Percentiles rank a stretch among this genome's conserved stretches.
Evolutionary conservation across 1,140 invertebrate genomes (phyloP).

Genomic region (Ceratosolen solmsi): DNA sequence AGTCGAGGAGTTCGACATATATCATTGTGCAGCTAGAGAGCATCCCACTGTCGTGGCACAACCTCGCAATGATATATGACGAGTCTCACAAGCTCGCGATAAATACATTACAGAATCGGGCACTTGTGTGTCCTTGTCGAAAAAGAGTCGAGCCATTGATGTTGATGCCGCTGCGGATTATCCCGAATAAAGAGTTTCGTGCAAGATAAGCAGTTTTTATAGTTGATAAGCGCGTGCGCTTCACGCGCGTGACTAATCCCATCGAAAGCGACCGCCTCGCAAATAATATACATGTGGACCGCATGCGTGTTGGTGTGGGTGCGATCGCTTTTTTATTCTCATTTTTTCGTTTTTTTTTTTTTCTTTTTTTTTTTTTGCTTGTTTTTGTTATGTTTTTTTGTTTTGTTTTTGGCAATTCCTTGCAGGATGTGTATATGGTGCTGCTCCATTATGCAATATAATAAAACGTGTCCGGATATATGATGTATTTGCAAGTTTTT

Average conservation of each 20-base stretch:
- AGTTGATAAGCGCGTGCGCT: constrained; percentile 59
- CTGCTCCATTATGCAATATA: too few species aligned
- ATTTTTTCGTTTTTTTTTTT: too few species aligned
- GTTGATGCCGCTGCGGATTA: constrained; percentile 54
- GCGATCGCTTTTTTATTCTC: background rate
- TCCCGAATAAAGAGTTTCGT: constrained; percentile 58
- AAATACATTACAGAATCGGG: background rate
- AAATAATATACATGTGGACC: constrained; percentile 15
- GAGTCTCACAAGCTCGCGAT: background rate
- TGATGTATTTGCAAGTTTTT: too few species aligned
- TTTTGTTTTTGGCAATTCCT: too few species aligned
- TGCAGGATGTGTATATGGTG: too few species aligned
- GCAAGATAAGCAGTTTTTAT: constrained; percentile 63
- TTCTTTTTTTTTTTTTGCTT: too few species aligned
- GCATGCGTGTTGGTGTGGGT: too few species aligned
- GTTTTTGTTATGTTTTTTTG: too few species aligned
- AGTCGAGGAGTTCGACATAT: constrained; percentile 9
- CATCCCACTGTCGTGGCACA: constrained; percentile 2
- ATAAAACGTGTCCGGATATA: too few species aligned
- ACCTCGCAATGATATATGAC: constrained; percentile 15
- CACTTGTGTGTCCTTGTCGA: too few species aligned
- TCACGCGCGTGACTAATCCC: constrained; percentile 60
- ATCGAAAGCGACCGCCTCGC: constrained; percentile 46
- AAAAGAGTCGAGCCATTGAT: constrained; percentile 28
- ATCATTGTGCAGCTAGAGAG: background rate